These are phyloP conservation scores for Drosophila rhopaloa DNA, from an alignment of 1,140 invertebrate species.

Conservation along the genomic window DNA sequence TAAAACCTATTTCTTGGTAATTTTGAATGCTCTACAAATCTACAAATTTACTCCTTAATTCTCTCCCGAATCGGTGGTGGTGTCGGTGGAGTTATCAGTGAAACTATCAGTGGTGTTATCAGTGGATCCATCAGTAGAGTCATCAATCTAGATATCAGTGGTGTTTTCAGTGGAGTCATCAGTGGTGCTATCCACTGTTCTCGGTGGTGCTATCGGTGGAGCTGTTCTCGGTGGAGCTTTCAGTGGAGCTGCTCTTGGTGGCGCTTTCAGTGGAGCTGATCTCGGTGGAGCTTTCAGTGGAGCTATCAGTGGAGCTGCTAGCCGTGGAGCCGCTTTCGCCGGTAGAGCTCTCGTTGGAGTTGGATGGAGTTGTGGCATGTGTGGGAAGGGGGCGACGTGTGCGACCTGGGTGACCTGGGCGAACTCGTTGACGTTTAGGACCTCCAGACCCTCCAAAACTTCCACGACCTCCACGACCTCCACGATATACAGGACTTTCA, in stretches of 20 bases:
- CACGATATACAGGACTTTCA: too few species aligned
- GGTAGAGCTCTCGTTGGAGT: neutral
- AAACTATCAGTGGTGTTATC: neutral
- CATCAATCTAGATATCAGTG: too few species aligned
- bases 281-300: neutral
- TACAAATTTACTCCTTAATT: neutral
- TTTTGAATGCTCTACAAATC: neutral
- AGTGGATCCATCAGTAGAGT: too few species aligned
- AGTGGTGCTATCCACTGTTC: too few species aligned
- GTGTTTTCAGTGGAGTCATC: too few species aligned
- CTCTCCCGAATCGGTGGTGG: conserved; percentile 16
- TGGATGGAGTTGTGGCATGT: too few species aligned
- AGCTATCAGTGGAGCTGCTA: conserved; percentile 2
- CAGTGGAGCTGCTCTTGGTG: neutral
- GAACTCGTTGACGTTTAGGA: too few species aligned
- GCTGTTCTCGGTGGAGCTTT: neutral
- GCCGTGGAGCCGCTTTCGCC: conserved; percentile 6
- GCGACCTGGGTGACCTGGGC: neutral
- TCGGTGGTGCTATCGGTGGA: neutral
- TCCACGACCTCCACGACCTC: too few species aligned
- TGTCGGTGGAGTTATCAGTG: neutral
- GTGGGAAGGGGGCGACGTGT: neutral
- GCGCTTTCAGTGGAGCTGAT: neutral
- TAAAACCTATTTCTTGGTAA: too few species aligned
- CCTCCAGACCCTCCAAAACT: too few species aligned